Conservation (phyloP, 2,113 vertebrate species). For the Dissostichus mawsoni region DNA sequence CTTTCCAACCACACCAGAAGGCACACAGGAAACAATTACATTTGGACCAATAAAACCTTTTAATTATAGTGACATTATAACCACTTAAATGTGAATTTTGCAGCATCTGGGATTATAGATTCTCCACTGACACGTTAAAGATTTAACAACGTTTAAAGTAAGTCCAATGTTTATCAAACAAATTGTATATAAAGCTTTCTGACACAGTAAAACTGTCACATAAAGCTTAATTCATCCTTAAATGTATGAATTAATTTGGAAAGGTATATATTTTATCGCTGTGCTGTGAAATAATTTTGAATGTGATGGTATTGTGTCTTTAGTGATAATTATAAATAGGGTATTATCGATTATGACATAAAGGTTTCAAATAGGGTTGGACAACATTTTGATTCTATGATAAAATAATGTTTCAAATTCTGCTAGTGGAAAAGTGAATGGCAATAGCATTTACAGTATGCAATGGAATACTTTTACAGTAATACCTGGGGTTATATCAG, state of each 20-base stretch:
- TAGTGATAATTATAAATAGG: not conserved
- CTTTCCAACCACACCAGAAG: constrained; percentile 40
- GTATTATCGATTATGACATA: not conserved
- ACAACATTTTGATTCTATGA: not conserved
- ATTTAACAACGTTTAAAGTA: too few species aligned
- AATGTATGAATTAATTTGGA: not conserved
- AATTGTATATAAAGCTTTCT: not conserved
- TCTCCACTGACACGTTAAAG: not conserved
- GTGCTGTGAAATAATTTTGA: not conserved
- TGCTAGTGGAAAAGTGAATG: not conserved
- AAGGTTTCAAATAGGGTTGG: not conserved
- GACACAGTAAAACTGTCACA: not conserved
- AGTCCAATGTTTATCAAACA: constrained; percentile 5
- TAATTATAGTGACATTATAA: constrained; percentile 40
- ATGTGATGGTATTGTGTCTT: not conserved
- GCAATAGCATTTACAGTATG: not conserved
- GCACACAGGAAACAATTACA: constrained; percentile 19
- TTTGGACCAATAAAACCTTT: constrained; percentile 34
- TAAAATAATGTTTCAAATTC: not conserved
- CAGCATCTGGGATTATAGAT: not conserved
- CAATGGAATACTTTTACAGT: not conserved
- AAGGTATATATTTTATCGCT: not conserved
- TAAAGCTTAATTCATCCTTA: not conserved
- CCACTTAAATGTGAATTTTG: constrained; percentile 10
- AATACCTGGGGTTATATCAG: not conserved